Conservation (phyloP, 37 sponge, comb jelly and placozoan genomes). For the Haliclona indistincta region DNA sequence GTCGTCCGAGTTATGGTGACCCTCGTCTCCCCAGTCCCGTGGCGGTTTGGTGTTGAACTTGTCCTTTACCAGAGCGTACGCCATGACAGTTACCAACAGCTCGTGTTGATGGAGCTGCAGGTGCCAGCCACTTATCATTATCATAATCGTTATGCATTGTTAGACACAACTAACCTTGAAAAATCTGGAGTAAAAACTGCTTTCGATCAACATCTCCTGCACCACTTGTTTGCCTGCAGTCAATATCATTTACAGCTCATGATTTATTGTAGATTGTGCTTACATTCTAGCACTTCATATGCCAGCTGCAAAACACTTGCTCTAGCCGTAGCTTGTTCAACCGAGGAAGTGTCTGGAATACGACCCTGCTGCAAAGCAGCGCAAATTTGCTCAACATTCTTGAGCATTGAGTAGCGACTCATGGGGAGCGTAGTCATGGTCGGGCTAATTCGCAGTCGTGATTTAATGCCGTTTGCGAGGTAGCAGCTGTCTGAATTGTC, state of each 20-base stretch:
- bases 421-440: no score
- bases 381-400: slow-evolving; percentile 9
- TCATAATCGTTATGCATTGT: not conserved
- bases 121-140: not conserved
- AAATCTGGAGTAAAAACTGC: slow-evolving; percentile 50
- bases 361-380: slow-evolving; percentile 5
- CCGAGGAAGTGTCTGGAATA: not conserved
- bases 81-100: slow-evolving; percentile 51
- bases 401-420: slow-evolving; percentile 17
- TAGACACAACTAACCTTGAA: slow-evolving; percentile 39
- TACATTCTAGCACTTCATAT: slow-evolving; percentile 52
- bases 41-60: slow-evolving; percentile 55
- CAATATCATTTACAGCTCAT: not conserved
- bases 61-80: slow-evolving; percentile 54
- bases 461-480: no score
- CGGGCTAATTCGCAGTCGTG: no score
- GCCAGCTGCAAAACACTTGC: slow-evolving; percentile 38
- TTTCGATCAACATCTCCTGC: slow-evolving; percentile 53
- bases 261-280: not conserved
- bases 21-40: no score
- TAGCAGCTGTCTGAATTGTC: no score
- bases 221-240: slow-evolving; percentile 35
- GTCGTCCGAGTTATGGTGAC: not conserved
- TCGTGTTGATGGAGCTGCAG: slow-evolving; percentile 52
- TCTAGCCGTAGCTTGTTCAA: no score